Conservation (phyloP, 2,113 vertebrate species). For the Hylia prasina region DNA sequence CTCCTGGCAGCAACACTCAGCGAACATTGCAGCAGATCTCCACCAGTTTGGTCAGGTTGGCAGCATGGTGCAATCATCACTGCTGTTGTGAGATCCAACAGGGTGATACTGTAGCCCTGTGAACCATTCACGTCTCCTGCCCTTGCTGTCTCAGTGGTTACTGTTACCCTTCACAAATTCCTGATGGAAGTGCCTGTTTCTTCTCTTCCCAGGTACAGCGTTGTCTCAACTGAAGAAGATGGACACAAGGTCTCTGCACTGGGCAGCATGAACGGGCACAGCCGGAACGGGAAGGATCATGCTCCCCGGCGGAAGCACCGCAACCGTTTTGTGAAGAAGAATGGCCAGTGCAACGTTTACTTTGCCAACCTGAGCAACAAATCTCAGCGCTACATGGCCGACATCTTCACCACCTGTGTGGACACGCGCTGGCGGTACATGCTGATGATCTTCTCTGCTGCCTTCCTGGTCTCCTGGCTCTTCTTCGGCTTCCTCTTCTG, state of each 20-base stretch:
- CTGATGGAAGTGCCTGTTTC: neutral
- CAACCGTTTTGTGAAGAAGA: slow-evolving; percentile 98
- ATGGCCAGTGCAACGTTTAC: slow-evolving; percentile 93
- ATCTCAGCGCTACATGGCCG: slow-evolving; percentile 90
- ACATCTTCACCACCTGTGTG: slow-evolving; percentile 98
- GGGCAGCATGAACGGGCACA: slow-evolving; percentile 76
- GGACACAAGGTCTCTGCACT: slow-evolving; percentile 77
- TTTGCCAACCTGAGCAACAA: slow-evolving; percentile 95
- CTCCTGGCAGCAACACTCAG: neutral
- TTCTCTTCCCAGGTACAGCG: slow-evolving; percentile 77
- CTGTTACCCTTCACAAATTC: neutral
- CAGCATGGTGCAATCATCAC: neutral
- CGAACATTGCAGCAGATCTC: neutral
- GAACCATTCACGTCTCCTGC: neutral
- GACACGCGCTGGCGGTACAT: slow-evolving; percentile 96
- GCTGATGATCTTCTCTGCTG: slow-evolving; percentile 86
- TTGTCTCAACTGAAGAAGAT: slow-evolving; percentile 85
- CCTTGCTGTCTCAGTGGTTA: neutral
- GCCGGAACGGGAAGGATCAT: slow-evolving; percentile 76
- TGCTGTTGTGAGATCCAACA: neutral
- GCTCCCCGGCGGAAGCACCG: slow-evolving; percentile 80
- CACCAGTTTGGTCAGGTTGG: neutral
- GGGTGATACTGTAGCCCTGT: neutral
- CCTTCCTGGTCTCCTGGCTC: slow-evolving; percentile 92
- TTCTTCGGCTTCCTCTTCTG: slow-evolving; percentile 94